Percentiles rank a stretch among this genome's conserved stretches.
phyloP scores from a whole-genome alignment of 2,113 vertebrate genomes.

The Cygnus atratus region DNA sequence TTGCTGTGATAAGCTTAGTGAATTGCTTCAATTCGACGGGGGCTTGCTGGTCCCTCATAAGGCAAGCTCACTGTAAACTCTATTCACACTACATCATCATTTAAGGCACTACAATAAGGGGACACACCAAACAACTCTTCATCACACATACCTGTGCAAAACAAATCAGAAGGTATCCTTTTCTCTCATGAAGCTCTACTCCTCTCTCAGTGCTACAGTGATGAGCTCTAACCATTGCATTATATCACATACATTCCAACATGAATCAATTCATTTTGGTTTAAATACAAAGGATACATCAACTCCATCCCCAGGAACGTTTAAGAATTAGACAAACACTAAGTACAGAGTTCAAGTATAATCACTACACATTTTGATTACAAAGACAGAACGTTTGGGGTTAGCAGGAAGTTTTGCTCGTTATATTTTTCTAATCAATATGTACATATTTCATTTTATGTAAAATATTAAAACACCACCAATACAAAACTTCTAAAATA shows the following conservation, averaged over 20 bases:
- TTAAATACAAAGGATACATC: conserved; percentile 84
- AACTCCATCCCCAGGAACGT: conserved; percentile 79
- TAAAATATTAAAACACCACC: conserved; percentile 88
- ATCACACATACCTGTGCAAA: conserved; percentile 91
- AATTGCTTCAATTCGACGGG: conserved; percentile 74
- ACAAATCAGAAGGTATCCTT: conserved; percentile 81
- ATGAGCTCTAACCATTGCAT: conserved; percentile 83
- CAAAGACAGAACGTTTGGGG: conserved; percentile 82
- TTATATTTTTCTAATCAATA: conserved; percentile 85
- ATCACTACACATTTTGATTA: conserved; percentile 85
- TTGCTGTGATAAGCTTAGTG: conserved; percentile 71
- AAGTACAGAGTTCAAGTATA: conserved; percentile 88
- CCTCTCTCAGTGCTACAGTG: conserved; percentile 83
- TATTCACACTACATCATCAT: conserved; percentile 85
- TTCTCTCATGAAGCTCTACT: conserved; percentile 74
- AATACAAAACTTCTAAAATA: conserved; percentile 89
- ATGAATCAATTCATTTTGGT: conserved; percentile 84
- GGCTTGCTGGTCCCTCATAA: conserved; percentile 85
- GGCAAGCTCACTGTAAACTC: conserved; percentile 90
- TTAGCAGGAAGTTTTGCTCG: conserved; percentile 81
- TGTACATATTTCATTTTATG: conserved; percentile 85
- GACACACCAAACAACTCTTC: conserved; percentile 82
- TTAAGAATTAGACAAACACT: conserved; percentile 83
- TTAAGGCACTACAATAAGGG: conserved; percentile 88
- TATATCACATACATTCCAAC: conserved; percentile 85